Conservation (phyloP, 2,113 vertebrate species). For the Eublepharis macularius region DNA sequence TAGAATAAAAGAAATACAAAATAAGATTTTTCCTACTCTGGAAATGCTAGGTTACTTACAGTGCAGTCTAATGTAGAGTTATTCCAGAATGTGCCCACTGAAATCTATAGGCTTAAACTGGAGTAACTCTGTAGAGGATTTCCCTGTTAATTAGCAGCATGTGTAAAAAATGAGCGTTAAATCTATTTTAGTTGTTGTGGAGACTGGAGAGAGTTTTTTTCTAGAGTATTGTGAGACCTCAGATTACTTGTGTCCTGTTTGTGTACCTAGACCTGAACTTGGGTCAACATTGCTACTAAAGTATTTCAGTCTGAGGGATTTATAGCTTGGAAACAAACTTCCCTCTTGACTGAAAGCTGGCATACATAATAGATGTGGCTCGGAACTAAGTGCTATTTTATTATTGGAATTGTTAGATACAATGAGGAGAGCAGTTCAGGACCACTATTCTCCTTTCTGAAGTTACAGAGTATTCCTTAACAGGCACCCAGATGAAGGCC, state of each 20-base stretch:
- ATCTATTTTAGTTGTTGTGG: not conserved
- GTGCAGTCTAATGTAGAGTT: too few species aligned
- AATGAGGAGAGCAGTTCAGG: not conserved
- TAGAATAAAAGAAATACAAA: not conserved
- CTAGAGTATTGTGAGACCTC: slow-evolving; percentile 1
- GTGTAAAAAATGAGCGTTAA: not conserved
- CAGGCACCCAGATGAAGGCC: slow-evolving; percentile 5
- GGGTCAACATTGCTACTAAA: not conserved
- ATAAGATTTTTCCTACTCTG: not conserved
- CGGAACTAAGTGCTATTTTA: not conserved
- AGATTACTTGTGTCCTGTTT: slow-evolving; percentile 16
- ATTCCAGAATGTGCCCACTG: too few species aligned
- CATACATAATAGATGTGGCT: not conserved
- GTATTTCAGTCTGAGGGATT: slow-evolving; percentile 7
- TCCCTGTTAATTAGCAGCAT: not conserved
- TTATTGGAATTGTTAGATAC: not conserved
- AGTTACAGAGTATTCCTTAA: not conserved
- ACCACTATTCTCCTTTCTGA: not conserved
- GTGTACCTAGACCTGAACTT: slow-evolving; percentile 16
- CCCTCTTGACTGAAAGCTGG: not conserved
- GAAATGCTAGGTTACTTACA: not conserved
- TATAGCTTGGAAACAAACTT: slow-evolving; percentile 22
- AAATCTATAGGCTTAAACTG: too few species aligned
- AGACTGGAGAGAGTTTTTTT: not conserved
- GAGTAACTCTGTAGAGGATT: too few species aligned